Evolutionary conservation across 2,888 invertebrate genomes (phyloP).

Genomic region (Villa cingulata): DNA sequence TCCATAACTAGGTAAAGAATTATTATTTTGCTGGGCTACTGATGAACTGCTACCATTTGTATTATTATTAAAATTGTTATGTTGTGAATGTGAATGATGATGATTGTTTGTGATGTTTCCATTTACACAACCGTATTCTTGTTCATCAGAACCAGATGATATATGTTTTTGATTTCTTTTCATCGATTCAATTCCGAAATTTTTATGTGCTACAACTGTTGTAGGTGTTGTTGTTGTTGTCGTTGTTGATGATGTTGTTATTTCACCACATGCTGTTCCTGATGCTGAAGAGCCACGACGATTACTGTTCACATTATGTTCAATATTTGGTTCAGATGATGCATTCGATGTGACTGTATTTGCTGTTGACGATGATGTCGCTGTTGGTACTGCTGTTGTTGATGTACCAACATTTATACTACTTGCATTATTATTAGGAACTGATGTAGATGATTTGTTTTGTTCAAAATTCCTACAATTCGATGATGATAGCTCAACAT

Average conservation of each 20-base stretch:
- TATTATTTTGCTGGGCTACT: neutral
- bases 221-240: neutral
- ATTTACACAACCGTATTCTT: neutral
- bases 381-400: neutral
- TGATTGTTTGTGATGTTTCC: neutral
- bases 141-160: neutral
- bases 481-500: too few species aligned
- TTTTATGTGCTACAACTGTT: neutral
- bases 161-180: neutral
- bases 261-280: conserved; percentile 14
- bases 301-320: neutral
- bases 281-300: conserved; percentile 7
- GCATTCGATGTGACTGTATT: too few species aligned
- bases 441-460: conserved; percentile 11
- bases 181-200: conserved; percentile 1
- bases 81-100: neutral
- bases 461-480: too few species aligned
- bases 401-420: too few species aligned
- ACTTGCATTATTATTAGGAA: conserved; percentile 12
- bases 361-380: neutral
- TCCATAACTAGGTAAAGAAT: too few species aligned
- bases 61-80: neutral
- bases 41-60: too few species aligned
- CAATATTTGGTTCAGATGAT: neutral
- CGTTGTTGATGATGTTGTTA: conserved; percentile 8